Base-by-base conservation (phyloP, 2,888 invertebrate genomes). In the Macrophya alboannulata region DNA sequence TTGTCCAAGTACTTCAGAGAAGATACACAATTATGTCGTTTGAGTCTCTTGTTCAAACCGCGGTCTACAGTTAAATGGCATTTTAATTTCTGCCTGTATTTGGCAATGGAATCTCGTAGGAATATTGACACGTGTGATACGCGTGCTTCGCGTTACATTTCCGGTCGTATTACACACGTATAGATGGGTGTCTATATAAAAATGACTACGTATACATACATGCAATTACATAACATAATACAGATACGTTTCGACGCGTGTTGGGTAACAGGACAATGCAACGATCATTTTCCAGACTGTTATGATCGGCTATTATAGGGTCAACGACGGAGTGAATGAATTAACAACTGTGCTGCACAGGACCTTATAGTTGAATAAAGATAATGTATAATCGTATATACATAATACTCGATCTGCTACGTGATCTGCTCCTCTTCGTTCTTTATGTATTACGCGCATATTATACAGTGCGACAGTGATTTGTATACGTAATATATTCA, bases 101-200 rank as follows among this genome's bases (percentile, higher is more conserved):
- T 40, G 71, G 71, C 72, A 74, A 9, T 74, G 45, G 43, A 43
- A 77, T 45, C 17, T 31, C n/a, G 51, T 55, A 77, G 15, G 48
- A 37, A 25, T 55, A 51, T 77, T 51, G 51, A 77, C 77, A 77
- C 77, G 77, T 77, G 77, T 77, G 48, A 77, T 43, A 77, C 77
- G 55, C 77, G 77, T 77, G 77, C 55, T 77, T 77, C 37, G 77
- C 77, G 77, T 51, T 77, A 51, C 48, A 55, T 55, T 77, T 77
- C 55, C 77, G 77, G 77, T 77, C 77, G 37, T 25, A 15, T 31
- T 17, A 77, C 31, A 25, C 0, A 74, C 72, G n/a, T 45, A 43
- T 17, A 17, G 31, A 51, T 45, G n/a, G 4, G 9, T n/a, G 25
- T 37, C 12, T 37, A 37, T 72, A n/a, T 74, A 17, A 17, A 15